These are phyloP conservation scores for Squalus acanthias DNA, from an alignment of 2,797 vertebrate species.

Conservation along the genomic window DNA sequence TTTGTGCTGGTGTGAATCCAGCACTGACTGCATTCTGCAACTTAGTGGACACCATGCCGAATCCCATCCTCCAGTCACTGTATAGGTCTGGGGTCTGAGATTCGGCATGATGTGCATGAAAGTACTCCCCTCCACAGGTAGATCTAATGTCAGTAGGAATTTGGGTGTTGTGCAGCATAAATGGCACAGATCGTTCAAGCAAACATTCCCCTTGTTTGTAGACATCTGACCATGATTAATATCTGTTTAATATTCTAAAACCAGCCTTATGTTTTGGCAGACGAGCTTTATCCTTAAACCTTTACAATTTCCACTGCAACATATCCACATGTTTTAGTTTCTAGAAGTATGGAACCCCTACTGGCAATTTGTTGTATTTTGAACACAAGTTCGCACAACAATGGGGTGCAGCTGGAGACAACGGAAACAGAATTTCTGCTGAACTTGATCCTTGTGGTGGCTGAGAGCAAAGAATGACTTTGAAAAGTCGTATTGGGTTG, in stretches of 20 bases:
- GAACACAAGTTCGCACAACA: background rate
- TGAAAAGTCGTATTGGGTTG: background rate
- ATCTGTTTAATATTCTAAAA: background rate
- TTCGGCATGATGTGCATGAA: background rate
- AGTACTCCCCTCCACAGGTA: background rate
- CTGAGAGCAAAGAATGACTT: background rate
- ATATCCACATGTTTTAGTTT: background rate
- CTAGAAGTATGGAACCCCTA: background rate
- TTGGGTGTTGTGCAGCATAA: background rate
- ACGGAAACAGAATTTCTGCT: background rate
- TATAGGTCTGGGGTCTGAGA: background rate
- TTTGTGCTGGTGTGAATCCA: constrained; percentile 7
- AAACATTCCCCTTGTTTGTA: background rate
- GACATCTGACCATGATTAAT: background rate
- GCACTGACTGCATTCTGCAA: constrained; percentile 4
- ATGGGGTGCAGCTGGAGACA: background rate
- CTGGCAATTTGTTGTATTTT: background rate
- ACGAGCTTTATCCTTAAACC: background rate
- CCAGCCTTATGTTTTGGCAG: background rate
- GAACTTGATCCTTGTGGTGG: background rate
- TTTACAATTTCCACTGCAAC: background rate
- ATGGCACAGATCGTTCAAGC: background rate
- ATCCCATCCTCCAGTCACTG: background rate
- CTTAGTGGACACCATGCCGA: background rate
- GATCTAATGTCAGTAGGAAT: background rate